Conservation (phyloP, 1,140 invertebrate species). For the Wasmannia auropunctata region DNA sequence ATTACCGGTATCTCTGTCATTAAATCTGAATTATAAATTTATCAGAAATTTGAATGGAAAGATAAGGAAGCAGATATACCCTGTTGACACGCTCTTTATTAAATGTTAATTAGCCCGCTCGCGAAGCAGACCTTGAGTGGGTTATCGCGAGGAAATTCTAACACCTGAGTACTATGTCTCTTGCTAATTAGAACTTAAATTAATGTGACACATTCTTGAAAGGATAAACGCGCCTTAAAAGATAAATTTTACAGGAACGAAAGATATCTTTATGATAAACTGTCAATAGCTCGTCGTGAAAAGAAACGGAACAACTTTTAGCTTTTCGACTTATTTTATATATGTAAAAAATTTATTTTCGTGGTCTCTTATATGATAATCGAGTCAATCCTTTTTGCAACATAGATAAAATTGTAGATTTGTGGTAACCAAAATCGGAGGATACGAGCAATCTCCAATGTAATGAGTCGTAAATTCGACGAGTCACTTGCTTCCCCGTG, state of each 20-base stretch:
- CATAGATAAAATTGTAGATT: conserved; percentile 11
- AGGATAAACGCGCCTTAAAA: neutral
- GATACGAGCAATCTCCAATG: conserved; percentile 38
- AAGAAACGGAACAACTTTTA: neutral
- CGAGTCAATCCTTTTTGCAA: neutral
- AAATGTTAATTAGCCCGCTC: conserved; percentile 23
- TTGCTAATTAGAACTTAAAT: conserved; percentile 26
- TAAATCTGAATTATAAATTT: neutral
- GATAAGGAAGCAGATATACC: neutral
- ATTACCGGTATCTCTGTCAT: neutral
- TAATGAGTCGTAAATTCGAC: conserved; percentile 54
- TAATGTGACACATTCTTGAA: neutral
- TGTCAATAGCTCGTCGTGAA: neutral
- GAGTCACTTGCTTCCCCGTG: conserved; percentile 12
- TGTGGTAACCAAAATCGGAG: neutral
- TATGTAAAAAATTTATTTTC: neutral
- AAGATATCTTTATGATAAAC: neutral
- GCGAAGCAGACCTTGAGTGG: neutral
- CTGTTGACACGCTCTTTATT: neutral
- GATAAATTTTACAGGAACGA: neutral
- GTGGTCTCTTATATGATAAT: neutral
- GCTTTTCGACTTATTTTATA: neutral
- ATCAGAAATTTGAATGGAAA: neutral
- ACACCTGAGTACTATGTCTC: neutral
- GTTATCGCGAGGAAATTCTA: neutral